phyloP scores from a whole-genome alignment of 2,888 invertebrate genomes.

The Megastigmus dorsalis region DNA sequence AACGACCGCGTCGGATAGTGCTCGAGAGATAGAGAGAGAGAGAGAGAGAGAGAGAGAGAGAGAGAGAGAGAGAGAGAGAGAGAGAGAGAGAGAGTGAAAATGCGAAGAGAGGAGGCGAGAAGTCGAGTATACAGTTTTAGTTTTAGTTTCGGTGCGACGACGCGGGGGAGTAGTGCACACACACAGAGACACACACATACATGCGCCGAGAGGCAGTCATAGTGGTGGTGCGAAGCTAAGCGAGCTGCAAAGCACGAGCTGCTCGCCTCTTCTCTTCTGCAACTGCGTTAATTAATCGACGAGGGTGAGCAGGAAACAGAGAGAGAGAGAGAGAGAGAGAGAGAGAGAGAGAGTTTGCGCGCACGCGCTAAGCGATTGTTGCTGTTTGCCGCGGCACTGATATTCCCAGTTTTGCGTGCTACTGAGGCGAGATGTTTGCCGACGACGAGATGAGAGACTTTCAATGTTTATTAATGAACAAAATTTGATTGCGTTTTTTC shows the following conservation, averaged over 20 bases:
- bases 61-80: not conserved
- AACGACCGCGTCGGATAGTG: constrained; percentile 33
- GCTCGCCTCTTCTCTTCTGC: too few species aligned
- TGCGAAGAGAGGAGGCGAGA: not conserved
- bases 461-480: too few species aligned
- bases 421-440: too few species aligned
- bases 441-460: too few species aligned
- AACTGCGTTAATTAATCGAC: constrained; percentile 46
- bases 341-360: not conserved
- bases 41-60: not conserved
- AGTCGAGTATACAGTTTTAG: constrained; percentile 29
- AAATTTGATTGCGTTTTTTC: too few species aligned
- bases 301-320: too few species aligned
- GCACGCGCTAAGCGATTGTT: constrained; percentile 14
- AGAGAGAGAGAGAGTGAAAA: not conserved
- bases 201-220: too few species aligned
- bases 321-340: constrained; percentile 9
- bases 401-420: not conserved
- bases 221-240: constrained; percentile 24
- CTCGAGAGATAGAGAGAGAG: not conserved
- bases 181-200: too few species aligned
- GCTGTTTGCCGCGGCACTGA: constrained; percentile 6
- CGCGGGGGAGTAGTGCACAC: too few species aligned
- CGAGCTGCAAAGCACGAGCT: not conserved
- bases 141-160: constrained; percentile 24